phyloP scores from a whole-genome alignment of 2,888 invertebrate genomes.

The Julus scandinavius region DNA sequence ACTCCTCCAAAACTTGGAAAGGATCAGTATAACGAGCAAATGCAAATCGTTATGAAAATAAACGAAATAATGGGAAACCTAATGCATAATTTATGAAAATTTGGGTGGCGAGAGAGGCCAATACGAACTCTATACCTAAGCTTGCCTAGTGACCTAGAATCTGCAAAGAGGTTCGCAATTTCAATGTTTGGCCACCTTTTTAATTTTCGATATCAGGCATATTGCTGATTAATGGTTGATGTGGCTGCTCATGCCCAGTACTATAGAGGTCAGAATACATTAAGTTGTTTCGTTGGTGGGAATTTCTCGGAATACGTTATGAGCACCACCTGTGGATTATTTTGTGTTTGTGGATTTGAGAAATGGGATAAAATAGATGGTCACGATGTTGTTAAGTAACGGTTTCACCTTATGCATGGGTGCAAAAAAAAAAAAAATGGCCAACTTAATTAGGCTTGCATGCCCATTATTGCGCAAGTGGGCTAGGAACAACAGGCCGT shows the following conservation, averaged over 20 bases:
- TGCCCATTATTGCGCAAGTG: conserved; percentile 17
- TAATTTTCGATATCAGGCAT: conserved; percentile 31
- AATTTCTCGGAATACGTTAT: conserved; percentile 27
- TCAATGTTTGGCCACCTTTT: conserved; percentile 35
- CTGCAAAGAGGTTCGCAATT: conserved; percentile 14
- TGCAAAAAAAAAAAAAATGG: neutral
- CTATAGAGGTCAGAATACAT: conserved; percentile 35
- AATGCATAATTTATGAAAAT: conserved; percentile 40
- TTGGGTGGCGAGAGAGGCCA: neutral
- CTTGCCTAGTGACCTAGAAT: neutral
- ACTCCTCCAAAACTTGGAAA: neutral
- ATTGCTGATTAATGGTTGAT: conserved; percentile 39
- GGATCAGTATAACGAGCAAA: neutral
- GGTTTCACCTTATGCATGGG: neutral
- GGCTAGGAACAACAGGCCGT: neutral
- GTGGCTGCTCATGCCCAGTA: conserved; percentile 3
- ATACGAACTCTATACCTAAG: neutral
- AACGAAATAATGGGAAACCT: neutral
- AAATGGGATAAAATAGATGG: conserved; percentile 11
- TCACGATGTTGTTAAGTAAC: neutral
- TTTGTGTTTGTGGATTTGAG: conserved; percentile 9
- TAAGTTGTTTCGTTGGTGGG: neutral
- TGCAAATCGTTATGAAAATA: neutral
- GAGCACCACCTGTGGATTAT: conserved; percentile 34
- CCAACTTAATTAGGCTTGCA: conserved; percentile 22